These are phyloP conservation scores for Paracanthobrama guichenoti DNA, from an alignment of 2,113 vertebrate species.

Conservation along the genomic window DNA sequence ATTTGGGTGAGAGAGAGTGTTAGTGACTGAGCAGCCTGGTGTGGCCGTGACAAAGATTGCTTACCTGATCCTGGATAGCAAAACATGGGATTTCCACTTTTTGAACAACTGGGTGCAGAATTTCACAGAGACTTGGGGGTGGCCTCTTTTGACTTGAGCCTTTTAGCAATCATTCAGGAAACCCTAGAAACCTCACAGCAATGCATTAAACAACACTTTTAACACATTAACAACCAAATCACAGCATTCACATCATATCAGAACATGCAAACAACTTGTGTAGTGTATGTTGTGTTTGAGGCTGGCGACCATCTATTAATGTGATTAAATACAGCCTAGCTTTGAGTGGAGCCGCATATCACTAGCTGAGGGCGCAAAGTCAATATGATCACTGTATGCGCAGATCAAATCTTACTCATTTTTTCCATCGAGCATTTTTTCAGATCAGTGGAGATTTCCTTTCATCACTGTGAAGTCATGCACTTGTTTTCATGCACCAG, in stretches of 20 bases:
- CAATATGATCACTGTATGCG: not conserved
- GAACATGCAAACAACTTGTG: not conserved
- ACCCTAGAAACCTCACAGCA: not conserved
- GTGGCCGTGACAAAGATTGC: too few relatives aligned
- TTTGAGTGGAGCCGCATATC: not conserved
- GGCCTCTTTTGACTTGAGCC: too few relatives aligned
- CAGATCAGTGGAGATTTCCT: conserved; percentile 18
- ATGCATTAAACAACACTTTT: not conserved
- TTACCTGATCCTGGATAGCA: not conserved
- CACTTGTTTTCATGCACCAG: conserved; percentile 64
- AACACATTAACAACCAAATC: not conserved
- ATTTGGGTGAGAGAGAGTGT: too few relatives aligned
- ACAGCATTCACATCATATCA: not conserved
- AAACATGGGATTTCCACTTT: not conserved
- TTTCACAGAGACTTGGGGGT: too few relatives aligned
- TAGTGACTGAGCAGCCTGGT: too few relatives aligned
- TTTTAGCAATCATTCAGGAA: not conserved
- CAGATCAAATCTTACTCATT: conserved; percentile 1
- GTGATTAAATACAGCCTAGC: not conserved
- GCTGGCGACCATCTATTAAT: not conserved
- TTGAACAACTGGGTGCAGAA: too few relatives aligned
- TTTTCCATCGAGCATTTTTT: conserved; percentile 34
- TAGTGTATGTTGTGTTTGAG: too few relatives aligned
- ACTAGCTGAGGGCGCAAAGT: not conserved
- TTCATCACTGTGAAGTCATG: conserved; percentile 67